Conservation (phyloP, 2,888 invertebrate species). For the Monochamus alternatus region DNA sequence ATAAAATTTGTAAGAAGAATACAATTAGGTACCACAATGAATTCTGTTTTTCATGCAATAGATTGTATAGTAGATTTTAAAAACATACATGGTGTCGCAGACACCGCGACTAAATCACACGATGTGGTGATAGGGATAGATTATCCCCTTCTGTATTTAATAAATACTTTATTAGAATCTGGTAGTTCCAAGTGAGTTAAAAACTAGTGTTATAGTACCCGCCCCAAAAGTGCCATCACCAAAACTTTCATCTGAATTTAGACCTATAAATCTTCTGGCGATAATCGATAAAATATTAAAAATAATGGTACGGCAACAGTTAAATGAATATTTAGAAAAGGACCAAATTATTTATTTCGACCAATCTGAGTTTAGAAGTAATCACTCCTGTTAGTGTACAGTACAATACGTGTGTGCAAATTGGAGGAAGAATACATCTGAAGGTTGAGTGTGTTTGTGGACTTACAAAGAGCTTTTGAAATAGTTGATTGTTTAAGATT, state of each 20-base stretch:
- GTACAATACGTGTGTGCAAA: neutral
- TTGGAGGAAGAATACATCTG: constrained; percentile 1
- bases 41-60: no score
- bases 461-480: neutral
- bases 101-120: no score
- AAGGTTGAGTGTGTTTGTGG: neutral
- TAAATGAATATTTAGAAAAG: neutral
- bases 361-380: no score
- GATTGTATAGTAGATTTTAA: no score
- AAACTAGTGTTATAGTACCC: constrained; percentile 18
- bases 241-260: neutral
- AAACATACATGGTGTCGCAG: no score
- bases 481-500: neutral
- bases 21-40: no score
- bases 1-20: no score
- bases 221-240: constrained; percentile 13
- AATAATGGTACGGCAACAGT: neutral
- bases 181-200: neutral
- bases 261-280: constrained; percentile 17
- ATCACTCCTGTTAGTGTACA: neutral
- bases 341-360: no score
- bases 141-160: constrained; percentile 34
- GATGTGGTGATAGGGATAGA: no score
- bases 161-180: constrained; percentile 25
- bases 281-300: constrained; percentile 33